These are phyloP conservation scores for Gymnoscopelus microlampas DNA, from an alignment of 2,797 vertebrate genomes.

Conservation along the genomic window DNA sequence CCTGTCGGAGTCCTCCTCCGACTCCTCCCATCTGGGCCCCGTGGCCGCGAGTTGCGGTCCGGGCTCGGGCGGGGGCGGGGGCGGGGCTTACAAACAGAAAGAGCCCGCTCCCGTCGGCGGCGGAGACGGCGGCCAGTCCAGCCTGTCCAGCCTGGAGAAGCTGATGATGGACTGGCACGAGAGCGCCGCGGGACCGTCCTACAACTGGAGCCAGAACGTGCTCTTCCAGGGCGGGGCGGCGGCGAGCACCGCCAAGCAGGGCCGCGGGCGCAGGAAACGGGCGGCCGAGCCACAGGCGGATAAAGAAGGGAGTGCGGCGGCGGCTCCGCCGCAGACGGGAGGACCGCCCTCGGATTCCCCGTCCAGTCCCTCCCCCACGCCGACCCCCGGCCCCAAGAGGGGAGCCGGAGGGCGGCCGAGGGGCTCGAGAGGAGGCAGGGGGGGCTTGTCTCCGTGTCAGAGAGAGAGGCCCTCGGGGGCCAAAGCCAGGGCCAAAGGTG, in stretches of 20 bases:
- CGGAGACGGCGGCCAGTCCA: slow-evolving; percentile 86
- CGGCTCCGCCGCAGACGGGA: slow-evolving; percentile 73
- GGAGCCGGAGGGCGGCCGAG: slow-evolving; percentile 86
- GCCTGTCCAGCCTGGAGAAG: slow-evolving; percentile 97
- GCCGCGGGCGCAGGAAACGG: slow-evolving; percentile 94
- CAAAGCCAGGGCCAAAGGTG: slow-evolving; percentile 88
- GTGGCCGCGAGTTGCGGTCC: slow-evolving; percentile 65
- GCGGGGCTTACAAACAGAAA: slow-evolving; percentile 70
- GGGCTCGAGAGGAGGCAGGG: slow-evolving; percentile 86
- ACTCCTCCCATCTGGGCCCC: slow-evolving; percentile 93
- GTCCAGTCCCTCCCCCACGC: slow-evolving; percentile 83
- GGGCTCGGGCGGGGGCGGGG: slow-evolving; percentile 76
- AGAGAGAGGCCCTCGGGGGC: slow-evolving; percentile 87
- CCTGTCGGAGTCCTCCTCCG: slow-evolving; percentile 95
- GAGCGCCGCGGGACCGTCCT: slow-evolving; percentile 92
- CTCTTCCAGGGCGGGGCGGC: slow-evolving; percentile 90
- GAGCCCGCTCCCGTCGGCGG: slow-evolving; percentile 61
- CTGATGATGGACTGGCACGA: slow-evolving; percentile 99
- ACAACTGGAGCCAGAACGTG: slow-evolving; percentile 99
- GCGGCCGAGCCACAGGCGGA: slow-evolving; percentile 71
- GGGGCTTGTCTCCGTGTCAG: slow-evolving; percentile 90
- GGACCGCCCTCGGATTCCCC: slow-evolving; percentile 81
- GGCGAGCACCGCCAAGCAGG: slow-evolving; percentile 89
- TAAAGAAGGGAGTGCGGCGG: slow-evolving; percentile 82
- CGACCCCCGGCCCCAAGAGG: slow-evolving; percentile 86